phyloP scores from a whole-genome alignment of 2,888 invertebrate genomes.

The Erebia epiphron region DNA sequence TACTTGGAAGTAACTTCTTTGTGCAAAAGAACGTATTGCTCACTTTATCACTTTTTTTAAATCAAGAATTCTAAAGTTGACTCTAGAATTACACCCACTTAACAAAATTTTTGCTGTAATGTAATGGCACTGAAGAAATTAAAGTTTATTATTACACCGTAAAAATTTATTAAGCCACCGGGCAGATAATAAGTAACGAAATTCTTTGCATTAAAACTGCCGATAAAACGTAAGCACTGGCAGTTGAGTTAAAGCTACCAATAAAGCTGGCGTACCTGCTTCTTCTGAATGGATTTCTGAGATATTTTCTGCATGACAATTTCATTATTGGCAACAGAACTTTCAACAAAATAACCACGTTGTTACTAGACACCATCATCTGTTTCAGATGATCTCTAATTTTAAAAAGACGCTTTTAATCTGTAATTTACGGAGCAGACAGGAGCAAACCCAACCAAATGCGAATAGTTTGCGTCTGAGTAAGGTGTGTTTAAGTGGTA shows the following conservation, averaged over 20 bases:
- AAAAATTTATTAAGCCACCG: conserved; percentile 22
- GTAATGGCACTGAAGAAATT: conserved; percentile 6
- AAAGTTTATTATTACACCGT: conserved; percentile 21
- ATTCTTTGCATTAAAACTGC: conserved; percentile 20
- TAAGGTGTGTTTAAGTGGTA: no score
- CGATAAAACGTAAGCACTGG: conserved; percentile 22
- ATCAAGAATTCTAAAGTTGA: not conserved
- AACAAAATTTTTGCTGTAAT: not conserved
- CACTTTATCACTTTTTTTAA: not conserved
- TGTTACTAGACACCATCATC: not conserved
- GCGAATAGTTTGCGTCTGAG: no score
- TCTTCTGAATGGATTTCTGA: not conserved
- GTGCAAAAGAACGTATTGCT: not conserved
- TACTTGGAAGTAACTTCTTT: not conserved
- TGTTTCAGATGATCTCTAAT: no score
- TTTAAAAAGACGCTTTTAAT: no score
- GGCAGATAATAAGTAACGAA: conserved; percentile 13
- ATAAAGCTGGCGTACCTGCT: conserved; percentile 5
- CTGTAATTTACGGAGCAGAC: no score
- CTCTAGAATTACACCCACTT: not conserved
- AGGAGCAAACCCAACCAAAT: no score
- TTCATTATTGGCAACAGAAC: not conserved
- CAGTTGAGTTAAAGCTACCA: conserved; percentile 14
- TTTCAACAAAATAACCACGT: not conserved
- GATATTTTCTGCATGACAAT: not conserved